Base-by-base conservation (phyloP, 2,888 invertebrate species). In the Chrysomela aeneicollis region DNA sequence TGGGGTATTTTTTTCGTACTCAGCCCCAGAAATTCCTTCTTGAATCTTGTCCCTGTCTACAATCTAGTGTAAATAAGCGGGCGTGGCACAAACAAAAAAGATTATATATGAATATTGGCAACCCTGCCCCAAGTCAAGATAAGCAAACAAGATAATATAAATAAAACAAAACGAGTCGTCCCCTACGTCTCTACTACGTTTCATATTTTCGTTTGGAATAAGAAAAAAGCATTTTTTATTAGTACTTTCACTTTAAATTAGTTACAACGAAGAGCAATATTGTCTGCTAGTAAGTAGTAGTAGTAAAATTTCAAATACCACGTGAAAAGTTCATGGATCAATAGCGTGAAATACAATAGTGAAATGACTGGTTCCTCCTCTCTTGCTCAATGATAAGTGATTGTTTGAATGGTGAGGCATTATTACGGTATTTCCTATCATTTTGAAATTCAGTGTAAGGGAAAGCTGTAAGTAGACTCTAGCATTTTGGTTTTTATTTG, bases 261-360 rank as follows among this genome's bases (percentile, higher is more conserved):
- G n/a, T 15, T 1, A 15, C 4, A 42, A 4, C 4, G 3, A 15
- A 42, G 15, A 15, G n/a, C 42, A 42, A 42, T 15, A 42, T 42
- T 3, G 42, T 15, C 42, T n/a, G 42, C 6, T 35, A 35, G 15
- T 15, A 6, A 42, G 15, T 42, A n/a, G 42, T 42, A 12, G 10
- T 42, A 10, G 12, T 42, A 15, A 3, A 42, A 46, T 22, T 42
- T 66, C 26, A 22, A n/a, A 59, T 18, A 52, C 59, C 32, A 51
- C 54, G 74, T 74, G 76, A 72, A 76, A 77, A 76, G 75, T 74
- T 71, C 73, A 73, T 72, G 79, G 80, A 81, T 81, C 81, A 79
- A 81, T 81, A 81, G 79, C 77, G 79, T 75, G 75, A 75, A 77
- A 72, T 76, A 76, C 73, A 79, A 77, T 74, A 74, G 74, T 75